Evolutionary conservation across 2,113 vertebrate species (phyloP).

Genomic region (Orientallactaga bullata): DNA sequence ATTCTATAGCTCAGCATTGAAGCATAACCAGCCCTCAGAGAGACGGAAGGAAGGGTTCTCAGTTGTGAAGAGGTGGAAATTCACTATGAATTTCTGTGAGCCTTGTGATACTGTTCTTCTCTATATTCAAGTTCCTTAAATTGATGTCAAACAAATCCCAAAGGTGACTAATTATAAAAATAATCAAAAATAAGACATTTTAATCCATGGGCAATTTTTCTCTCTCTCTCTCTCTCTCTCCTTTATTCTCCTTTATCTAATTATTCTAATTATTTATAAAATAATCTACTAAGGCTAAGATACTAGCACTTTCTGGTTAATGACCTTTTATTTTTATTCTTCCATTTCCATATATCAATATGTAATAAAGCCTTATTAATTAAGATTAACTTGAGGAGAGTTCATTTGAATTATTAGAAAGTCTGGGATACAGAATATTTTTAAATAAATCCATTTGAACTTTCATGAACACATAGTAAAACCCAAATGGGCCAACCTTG

Average conservation of each 20-base stretch:
- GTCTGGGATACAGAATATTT: constrained; percentile 70
- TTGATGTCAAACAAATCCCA: constrained; percentile 50
- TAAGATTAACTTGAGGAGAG: constrained; percentile 71
- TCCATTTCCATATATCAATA: constrained; percentile 81
- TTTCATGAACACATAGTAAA: constrained; percentile 72
- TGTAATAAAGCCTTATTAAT: constrained; percentile 79
- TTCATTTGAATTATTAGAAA: constrained; percentile 79
- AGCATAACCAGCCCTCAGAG: background rate
- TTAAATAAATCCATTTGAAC: constrained; percentile 76
- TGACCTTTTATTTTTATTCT: constrained; percentile 77
- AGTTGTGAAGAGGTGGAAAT: background rate
- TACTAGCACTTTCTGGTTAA: constrained; percentile 65
- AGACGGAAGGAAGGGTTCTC: background rate
- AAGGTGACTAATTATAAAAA: constrained; percentile 69
- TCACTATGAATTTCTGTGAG: constrained; percentile 11
- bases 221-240: background rate
- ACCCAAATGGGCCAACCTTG: constrained; percentile 58
- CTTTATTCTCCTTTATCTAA: background rate
- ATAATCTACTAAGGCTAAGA: constrained; percentile 55
- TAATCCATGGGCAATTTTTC: constrained; percentile 1
- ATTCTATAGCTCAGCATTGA: background rate
- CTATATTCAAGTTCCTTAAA: constrained; percentile 52
- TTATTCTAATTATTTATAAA: constrained; percentile 75
- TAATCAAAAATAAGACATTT: constrained; percentile 58
- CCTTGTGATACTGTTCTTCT: constrained; percentile 16